Evolutionary conservation across 2,888 invertebrate species (phyloP).

Genomic region (Ypsolopha scabrella): DNA sequence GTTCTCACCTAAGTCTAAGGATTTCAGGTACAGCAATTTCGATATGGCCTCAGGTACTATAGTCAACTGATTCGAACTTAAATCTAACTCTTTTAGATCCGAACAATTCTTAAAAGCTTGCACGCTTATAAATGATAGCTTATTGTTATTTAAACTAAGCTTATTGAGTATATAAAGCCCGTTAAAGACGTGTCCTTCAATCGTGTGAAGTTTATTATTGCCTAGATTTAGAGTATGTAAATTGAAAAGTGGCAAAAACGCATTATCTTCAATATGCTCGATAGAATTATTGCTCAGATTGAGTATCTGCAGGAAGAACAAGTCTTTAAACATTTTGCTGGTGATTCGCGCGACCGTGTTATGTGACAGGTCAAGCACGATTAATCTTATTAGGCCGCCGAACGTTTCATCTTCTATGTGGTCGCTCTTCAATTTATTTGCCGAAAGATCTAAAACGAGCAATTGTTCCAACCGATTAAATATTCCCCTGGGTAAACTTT

Average conservation of each 20-base stretch:
- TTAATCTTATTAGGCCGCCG: conserved; percentile 85
- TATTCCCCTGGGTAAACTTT: conserved; percentile 84
- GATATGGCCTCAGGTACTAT: conserved; percentile 87
- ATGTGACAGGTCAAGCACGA: conserved; percentile 87
- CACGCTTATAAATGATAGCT: conserved; percentile 80
- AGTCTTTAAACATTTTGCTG: conserved; percentile 85
- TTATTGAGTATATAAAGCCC: conserved; percentile 87
- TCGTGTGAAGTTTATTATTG: conserved; percentile 83
- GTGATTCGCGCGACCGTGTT: conserved; percentile 85
- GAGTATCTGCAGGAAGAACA: conserved; percentile 88
- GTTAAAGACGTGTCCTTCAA: conserved; percentile 85
- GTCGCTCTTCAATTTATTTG: conserved; percentile 87
- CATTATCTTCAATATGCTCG: conserved; percentile 85
- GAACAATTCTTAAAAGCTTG: conserved; percentile 90
- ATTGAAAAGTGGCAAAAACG: conserved; percentile 89
- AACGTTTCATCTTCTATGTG: conserved; percentile 90
- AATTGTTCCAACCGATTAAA: conserved; percentile 89
- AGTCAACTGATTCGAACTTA: conserved; percentile 87
- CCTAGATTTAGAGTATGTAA: conserved; percentile 90
- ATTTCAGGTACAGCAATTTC: conserved; percentile 86
- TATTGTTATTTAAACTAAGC: conserved; percentile 86
- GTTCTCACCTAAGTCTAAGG: conserved; percentile 93
- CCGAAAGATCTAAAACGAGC: conserved; percentile 86
- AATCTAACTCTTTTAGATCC: conserved; percentile 87
- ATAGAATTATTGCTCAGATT: conserved; percentile 89